Evolutionary conservation across 2,888 invertebrate species (phyloP), one percentile per base, ranked within the genome.

Genomic region (Cryptops parisi): DNA sequence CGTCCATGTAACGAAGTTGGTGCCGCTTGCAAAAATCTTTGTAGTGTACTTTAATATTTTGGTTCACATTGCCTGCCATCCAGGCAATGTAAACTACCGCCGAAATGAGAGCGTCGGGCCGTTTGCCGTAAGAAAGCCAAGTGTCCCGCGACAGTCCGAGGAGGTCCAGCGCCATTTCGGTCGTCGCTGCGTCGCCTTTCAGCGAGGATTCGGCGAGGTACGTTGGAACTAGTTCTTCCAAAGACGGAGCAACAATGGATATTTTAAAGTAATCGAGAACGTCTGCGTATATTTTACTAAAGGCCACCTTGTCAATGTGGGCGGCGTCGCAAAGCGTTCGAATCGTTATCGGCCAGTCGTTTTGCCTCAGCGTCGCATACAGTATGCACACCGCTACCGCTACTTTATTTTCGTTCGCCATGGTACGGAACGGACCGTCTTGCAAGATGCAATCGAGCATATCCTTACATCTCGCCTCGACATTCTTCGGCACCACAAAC

Each of bases 41-140:
- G 23, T 38, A 40, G 19, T 17, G 38, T 1, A 49, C 40, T 5
- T n/a, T 22, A 21, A 6, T 21, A 19, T 40, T 19, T 9, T 22
- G 22, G 15, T 21, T 21, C 19, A 39, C 4, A 12, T 49, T 40
- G 23, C 22, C 22, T 2, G 49, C 19, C 17, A 49, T 23, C 49
- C 49, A 49, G 1, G 40, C 49, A n/a, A 49, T 6, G 24, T n/a
- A 49, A 3, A 19, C 49, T 21, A 22, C 33, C 23, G 39, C 49
- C 12, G 38, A 22, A 21, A 49, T 49, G 15, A 49, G 17, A 2
- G 39, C 39, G 4, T 26, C 17, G 22, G 47, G 47, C 21, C 40
- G 38, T n/a, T 39, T 49, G 15, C 39, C 9, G 12, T 21, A 6
- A 22, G 2, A 22, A n/a, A 49, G 4, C 49, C 49, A 49, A 49